Evolutionary conservation across 2,888 invertebrate genomes (phyloP).

Genomic region (Leucoptera coffeella): DNA sequence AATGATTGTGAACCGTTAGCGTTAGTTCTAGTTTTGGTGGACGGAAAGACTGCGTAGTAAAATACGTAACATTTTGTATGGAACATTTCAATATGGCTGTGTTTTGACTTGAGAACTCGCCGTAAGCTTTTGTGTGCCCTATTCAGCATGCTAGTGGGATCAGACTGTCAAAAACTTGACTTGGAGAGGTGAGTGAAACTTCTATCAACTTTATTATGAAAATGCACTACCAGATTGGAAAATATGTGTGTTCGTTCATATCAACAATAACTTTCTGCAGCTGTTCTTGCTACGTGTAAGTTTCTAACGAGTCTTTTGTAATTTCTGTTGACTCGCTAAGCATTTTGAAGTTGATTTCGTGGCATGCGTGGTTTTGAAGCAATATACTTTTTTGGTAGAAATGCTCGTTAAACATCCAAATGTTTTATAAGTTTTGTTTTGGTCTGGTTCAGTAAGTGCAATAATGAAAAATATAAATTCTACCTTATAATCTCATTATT

Average conservation of each 20-base stretch:
- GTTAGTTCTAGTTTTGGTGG: slow-evolving; percentile 15
- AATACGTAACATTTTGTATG: slow-evolving; percentile 46
- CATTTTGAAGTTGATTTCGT: too few relatives aligned
- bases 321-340: too few relatives aligned
- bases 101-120: slow-evolving; percentile 64
- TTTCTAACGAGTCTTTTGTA: slow-evolving; percentile 32
- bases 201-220: slow-evolving; percentile 13
- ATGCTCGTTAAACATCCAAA: too few relatives aligned
- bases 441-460: too few relatives aligned
- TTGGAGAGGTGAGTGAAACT: slow-evolving; percentile 55
- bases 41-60: slow-evolving; percentile 23
- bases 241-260: too few relatives aligned
- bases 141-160: slow-evolving; percentile 65
- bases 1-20: slow-evolving; percentile 49
- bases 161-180: slow-evolving; percentile 55
- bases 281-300: slow-evolving; percentile 43
- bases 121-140: slow-evolving; percentile 57
- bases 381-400: too few relatives aligned
- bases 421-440: too few relatives aligned
- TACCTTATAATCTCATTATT: too few relatives aligned
- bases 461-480: too few relatives aligned
- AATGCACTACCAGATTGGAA: too few relatives aligned
- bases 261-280: too few relatives aligned
- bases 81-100: slow-evolving; percentile 66
- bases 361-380: too few relatives aligned